Evolutionary conservation across 2,113 vertebrate genomes (phyloP).

Genomic region (Panthera leo): DNA sequence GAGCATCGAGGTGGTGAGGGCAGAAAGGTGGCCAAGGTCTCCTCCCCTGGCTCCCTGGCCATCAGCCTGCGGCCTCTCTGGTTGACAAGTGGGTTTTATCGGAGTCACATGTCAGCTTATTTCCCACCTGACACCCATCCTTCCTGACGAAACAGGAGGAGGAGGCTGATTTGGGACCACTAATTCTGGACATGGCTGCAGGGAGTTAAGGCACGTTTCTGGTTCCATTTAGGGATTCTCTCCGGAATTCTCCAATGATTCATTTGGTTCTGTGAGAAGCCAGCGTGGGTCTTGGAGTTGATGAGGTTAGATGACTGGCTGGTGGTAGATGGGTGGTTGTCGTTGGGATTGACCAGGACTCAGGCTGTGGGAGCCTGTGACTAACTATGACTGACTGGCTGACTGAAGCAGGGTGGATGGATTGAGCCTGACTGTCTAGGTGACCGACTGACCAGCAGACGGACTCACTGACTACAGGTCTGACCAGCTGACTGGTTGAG

Average conservation of each 20-base stretch:
- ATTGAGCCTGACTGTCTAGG: neutral
- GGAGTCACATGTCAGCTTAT: neutral
- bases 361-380: neutral
- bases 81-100: neutral
- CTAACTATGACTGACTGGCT: neutral
- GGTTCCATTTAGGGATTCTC: neutral
- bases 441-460: neutral
- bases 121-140: too few relatives aligned
- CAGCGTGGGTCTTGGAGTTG: neutral
- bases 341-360: neutral
- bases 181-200: neutral
- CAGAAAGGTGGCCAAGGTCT: neutral
- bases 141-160: neutral
- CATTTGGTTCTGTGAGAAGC: neutral
- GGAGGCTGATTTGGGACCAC: neutral
- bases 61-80: neutral
- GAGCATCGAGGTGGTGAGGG: neutral
- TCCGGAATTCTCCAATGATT: neutral
- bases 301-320: neutral
- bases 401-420: neutral
- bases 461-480: fast-evolving
- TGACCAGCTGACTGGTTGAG: neutral
- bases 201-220: neutral
- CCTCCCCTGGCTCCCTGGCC: too few relatives aligned
- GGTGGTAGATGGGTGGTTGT: too few relatives aligned